Percentiles rank a stretch among this genome's conserved stretches.
These are phyloP conservation scores for Bilobella aurantiaca DNA, from an alignment of 1,140 invertebrate species.

Conservation along the genomic window DNA sequence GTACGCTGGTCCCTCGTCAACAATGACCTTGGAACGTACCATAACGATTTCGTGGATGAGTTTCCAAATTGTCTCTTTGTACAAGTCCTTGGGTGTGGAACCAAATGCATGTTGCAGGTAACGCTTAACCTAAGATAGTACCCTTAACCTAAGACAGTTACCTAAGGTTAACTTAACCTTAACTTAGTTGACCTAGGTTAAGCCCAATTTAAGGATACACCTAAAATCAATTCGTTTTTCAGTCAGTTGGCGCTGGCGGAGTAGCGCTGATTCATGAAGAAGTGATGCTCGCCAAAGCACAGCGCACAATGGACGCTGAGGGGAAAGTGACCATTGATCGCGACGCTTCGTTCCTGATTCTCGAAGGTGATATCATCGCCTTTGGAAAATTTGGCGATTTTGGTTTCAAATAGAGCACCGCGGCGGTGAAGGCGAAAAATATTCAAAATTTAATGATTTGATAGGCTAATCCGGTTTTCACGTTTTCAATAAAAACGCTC, in stretches of 20 bases:
- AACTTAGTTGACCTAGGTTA: too few relatives aligned
- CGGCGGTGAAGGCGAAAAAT: background rate
- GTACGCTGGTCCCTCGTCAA: background rate
- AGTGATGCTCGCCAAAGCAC: background rate
- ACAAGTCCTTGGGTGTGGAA: background rate
- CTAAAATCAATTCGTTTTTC: background rate
- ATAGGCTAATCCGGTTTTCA: too few relatives aligned
- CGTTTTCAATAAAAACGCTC: too few relatives aligned
- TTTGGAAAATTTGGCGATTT: background rate
- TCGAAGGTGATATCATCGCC: background rate
- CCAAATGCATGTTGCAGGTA: background rate
- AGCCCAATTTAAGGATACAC: too few relatives aligned
- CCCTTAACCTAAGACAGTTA: too few relatives aligned
- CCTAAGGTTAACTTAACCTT: too few relatives aligned
- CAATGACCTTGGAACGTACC: background rate
- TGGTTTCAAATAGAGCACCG: background rate
- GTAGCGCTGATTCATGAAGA: background rate
- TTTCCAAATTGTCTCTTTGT: slow-evolving; percentile 1
- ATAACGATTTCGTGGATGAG: background rate
- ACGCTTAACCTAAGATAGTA: background rate
- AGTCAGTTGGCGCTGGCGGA: background rate
- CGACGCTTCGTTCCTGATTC: background rate
- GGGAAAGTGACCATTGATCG: background rate
- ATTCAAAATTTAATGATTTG: slow-evolving; percentile 1
- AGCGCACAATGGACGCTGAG: background rate